A percentile compares a stretch with the other conserved stretches of the same genome.
Evolutionary conservation across 1,140 invertebrate genomes (phyloP).

Genomic region (roundworm (Caenorhabditis elegans)): WBcel235 BX284604.4:4006501-4007000

Average conservation of each 20-base stretch:
- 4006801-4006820: slow-evolving; percentile 13
- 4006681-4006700: not conserved
- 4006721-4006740: not conserved
- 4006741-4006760: not conserved
- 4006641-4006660: not conserved
- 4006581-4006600: slow-evolving; percentile 1
- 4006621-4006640: not conserved
- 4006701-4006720: slow-evolving; percentile 26
- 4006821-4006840: slow-evolving; percentile 29
- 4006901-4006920: not conserved
- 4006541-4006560: too few species aligned
- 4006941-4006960: too few species aligned
- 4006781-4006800: not conserved
- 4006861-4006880: too few species aligned
- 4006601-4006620: slow-evolving; percentile 1
- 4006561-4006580: too few species aligned
- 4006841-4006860: not conserved
- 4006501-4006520: too few species aligned
- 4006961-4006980: too few species aligned
- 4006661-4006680: not conserved
- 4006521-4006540: too few species aligned
- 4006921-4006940: not conserved
- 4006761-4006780: not conserved
- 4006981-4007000: too few species aligned
- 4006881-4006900: not conserved